phyloP scores from a whole-genome alignment of 2,888 invertebrate species.

The Synanthedon andrenaeformis region DNA sequence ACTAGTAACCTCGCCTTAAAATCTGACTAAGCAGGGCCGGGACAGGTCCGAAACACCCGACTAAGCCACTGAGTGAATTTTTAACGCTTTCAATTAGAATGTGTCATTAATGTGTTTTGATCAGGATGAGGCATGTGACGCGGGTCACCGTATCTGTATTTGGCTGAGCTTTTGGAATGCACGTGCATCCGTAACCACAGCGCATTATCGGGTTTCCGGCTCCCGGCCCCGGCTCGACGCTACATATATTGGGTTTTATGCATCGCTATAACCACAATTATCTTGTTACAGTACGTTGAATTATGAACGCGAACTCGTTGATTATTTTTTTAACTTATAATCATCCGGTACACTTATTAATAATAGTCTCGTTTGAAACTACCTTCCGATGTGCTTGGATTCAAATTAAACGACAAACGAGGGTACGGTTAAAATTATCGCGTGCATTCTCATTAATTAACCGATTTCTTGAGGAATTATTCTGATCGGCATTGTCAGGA shows the following conservation, averaged over 20 bases:
- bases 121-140: too few relatives aligned
- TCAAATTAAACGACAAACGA: conserved; percentile 4
- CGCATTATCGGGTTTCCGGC: conserved; percentile 4
- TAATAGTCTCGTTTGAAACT: neutral
- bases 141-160: neutral
- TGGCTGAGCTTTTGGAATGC: neutral
- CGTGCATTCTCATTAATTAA: conserved; percentile 11
- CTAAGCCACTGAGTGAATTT: too few relatives aligned
- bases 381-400: neutral
- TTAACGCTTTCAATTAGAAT: too few relatives aligned
- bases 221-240: neutral
- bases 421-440: conserved; percentile 9
- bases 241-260: neutral
- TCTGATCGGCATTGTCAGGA: neutral
- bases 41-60: too few relatives aligned
- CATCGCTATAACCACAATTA: neutral
- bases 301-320: neutral
- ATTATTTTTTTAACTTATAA: neutral
- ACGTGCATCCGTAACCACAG: conserved; percentile 1
- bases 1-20: too few relatives aligned
- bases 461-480: conserved; percentile 13
- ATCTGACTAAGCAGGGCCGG: too few relatives aligned
- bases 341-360: neutral
- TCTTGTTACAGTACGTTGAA: neutral
- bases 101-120: too few relatives aligned